phyloP scores from a whole-genome alignment of 2,113 vertebrate species.

The Oryzias melastigma region DNA sequence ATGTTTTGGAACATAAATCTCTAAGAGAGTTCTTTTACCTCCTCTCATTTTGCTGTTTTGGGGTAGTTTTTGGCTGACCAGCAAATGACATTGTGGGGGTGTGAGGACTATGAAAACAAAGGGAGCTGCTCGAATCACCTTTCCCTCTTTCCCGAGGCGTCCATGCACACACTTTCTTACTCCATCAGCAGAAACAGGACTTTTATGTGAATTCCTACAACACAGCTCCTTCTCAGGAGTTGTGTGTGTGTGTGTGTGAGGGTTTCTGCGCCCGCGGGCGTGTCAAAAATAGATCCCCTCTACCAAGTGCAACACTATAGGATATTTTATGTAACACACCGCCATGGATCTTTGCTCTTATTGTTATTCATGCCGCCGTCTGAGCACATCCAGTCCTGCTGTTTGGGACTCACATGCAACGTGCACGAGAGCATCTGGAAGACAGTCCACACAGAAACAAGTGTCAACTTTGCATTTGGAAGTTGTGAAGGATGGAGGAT shows the following conservation, averaged over 20 bases:
- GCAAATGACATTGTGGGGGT: not conserved
- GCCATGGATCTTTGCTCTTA: constrained; percentile 1
- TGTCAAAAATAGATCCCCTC: not conserved
- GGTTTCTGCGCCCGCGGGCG: not conserved
- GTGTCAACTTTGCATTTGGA: constrained; percentile 12
- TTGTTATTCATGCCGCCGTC: constrained; percentile 5
- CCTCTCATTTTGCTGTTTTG: not conserved
- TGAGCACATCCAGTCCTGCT: constrained; percentile 6
- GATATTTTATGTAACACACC: not conserved
- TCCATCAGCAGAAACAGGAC: not conserved
- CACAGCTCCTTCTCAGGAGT: not conserved
- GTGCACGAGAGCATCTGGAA: not conserved
- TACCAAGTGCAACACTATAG: not conserved
- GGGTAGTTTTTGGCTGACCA: not conserved
- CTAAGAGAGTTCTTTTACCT: not conserved
- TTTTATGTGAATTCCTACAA: not conserved
- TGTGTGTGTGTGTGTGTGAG: not conserved
- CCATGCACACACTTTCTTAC: not conserved
- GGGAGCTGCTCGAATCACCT: not conserved
- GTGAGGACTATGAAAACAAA: not conserved
- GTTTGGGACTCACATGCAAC: constrained; percentile 16
- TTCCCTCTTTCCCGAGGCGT: not conserved
- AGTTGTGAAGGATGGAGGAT: constrained; percentile 1
- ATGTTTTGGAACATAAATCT: too few species aligned
- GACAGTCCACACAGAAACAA: constrained; percentile 3